Evolutionary conservation across 2,888 invertebrate genomes (phyloP).

Genomic region (Drosophila paranaensis): DNA sequence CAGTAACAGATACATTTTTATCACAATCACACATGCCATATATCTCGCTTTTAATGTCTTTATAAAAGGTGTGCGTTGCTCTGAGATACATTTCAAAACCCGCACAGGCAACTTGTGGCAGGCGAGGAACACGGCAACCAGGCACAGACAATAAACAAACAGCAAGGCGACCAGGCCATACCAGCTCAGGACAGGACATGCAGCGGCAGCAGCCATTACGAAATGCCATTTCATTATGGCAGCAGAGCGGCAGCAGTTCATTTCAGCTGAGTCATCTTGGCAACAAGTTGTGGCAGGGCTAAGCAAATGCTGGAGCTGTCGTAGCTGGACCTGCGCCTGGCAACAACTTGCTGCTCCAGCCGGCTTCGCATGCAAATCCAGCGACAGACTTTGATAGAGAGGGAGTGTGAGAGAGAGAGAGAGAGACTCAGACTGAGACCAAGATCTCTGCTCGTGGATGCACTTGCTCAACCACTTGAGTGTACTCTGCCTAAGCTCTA

Average conservation of each 20-base stretch:
- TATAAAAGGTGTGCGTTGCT: constrained; percentile 74
- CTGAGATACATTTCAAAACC: constrained; percentile 63
- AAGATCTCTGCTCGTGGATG: constrained; percentile 3
- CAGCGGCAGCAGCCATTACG: constrained; percentile 67
- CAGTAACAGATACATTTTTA: constrained; percentile 73
- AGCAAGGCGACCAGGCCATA: constrained; percentile 32
- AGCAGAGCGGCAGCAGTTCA: constrained; percentile 7
- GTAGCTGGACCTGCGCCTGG: constrained; percentile 47
- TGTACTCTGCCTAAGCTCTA: background rate
- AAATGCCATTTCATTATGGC: constrained; percentile 79
- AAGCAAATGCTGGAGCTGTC: constrained; percentile 5
- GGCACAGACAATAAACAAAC: constrained; percentile 65
- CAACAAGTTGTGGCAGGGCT: constrained; percentile 35
- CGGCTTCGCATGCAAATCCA: constrained; percentile 59
- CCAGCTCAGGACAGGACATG: constrained; percentile 51
- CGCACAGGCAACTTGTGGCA: constrained; percentile 15
- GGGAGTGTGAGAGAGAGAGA: background rate
- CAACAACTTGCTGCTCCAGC: constrained; percentile 66
- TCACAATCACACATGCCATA: constrained; percentile 77
- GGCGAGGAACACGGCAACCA: constrained; percentile 13
- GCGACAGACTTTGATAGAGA: constrained; percentile 42
- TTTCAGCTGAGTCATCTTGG: constrained; percentile 66
- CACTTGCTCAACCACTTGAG: constrained; percentile 26
- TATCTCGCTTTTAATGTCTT: constrained; percentile 78
- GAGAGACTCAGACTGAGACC: background rate